phyloP scores from a whole-genome alignment of 2,888 invertebrate genomes.

The Scaptomyza parva region DNA sequence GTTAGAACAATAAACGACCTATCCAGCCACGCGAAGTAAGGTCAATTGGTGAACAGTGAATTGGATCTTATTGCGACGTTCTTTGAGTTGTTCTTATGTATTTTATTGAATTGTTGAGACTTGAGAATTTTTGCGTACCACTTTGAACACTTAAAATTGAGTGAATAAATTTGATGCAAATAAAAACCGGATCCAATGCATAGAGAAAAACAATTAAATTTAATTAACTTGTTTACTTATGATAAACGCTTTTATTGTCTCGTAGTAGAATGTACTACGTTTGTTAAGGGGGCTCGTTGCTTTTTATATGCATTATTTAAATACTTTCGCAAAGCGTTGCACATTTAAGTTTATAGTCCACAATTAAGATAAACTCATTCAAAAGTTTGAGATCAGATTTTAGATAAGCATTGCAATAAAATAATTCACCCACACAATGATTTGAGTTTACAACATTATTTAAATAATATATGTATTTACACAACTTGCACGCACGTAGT shows the following conservation, averaged over 20 bases:
- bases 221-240: constrained; percentile 47
- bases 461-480: background rate
- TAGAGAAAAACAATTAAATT: constrained; percentile 28
- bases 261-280: background rate
- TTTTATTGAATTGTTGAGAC: background rate
- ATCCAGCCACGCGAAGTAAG: constrained; percentile 10
- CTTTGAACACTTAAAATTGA: background rate
- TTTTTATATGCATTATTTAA: constrained; percentile 1
- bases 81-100: background rate
- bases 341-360: background rate
- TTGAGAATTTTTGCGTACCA: no score
- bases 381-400: background rate
- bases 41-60: constrained; percentile 20
- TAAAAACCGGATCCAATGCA: constrained; percentile 1
- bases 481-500: background rate
- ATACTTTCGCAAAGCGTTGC: background rate
- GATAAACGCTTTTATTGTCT: constrained; percentile 18
- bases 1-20: constrained; percentile 41
- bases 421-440: background rate
- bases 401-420: background rate
- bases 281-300: constrained; percentile 18
- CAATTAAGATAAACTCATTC: background rate
- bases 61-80: background rate
- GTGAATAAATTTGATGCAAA: constrained; percentile 20
- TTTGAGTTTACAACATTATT: background rate